phyloP scores from a whole-genome alignment of 1,140 invertebrate genomes.

The Drosophila kikkawai region DNA sequence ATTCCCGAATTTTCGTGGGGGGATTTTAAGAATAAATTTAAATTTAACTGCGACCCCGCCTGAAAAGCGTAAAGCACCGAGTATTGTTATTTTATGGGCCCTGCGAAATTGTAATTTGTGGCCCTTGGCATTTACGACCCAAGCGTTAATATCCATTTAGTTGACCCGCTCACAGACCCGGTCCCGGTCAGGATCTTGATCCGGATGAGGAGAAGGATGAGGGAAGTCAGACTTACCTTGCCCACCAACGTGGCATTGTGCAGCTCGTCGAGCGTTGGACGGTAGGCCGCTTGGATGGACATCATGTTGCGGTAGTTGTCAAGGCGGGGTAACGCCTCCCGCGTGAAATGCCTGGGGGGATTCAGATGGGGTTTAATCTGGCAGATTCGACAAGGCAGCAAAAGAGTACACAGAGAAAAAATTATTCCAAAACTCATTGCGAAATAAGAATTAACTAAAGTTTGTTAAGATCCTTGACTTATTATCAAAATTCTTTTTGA shows the following conservation, averaged over 20 bases:
- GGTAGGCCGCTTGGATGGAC: conserved; percentile 94
- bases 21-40: conserved; percentile 45
- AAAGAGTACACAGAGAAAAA: conserved; percentile 31
- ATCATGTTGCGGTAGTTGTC: conserved; percentile 98
- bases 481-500: neutral
- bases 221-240: conserved; percentile 87
- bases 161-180: neutral
- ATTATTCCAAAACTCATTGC: neutral
- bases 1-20: conserved; percentile 15
- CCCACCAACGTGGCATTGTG: conserved; percentile 93
- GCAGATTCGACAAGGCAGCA: conserved; percentile 2
- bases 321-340: conserved; percentile 95
- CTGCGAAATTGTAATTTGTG: conserved; percentile 56
- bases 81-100: conserved; percentile 53
- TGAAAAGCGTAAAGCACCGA: conserved; percentile 42
- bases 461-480: neutral
- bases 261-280: conserved; percentile 96
- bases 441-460: neutral
- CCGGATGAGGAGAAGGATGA: neutral
- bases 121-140: conserved; percentile 28
- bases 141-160: conserved; percentile 46
- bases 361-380: conserved; percentile 6
- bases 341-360: conserved; percentile 91
- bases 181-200: neutral
- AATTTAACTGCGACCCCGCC: conserved; percentile 38